Base-by-base conservation (phyloP, 2,888 invertebrate genomes). In the Patella pellucida region DNA sequence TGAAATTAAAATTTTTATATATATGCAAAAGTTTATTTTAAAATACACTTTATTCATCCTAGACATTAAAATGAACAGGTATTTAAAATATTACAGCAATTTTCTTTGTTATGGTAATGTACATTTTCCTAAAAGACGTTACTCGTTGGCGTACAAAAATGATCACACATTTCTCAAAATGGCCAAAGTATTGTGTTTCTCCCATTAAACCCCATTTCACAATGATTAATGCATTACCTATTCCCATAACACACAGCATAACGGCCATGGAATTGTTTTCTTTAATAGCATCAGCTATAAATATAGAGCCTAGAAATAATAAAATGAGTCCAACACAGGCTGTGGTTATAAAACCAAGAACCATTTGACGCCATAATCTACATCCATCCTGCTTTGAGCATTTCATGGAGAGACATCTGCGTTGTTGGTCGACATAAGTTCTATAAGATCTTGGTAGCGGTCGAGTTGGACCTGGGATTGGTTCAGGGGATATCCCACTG, bases 201-300 rank as follows among this genome's bases (percentile, higher is more conserved):
- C 41, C 41, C 41, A 41, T 41, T 41, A 41, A 41, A 41, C 31
- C 31, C 31, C 31, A 31, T 31, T 31, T 4, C 4, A 3, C 41
- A 41, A 41, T 7, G 7, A 41, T 41, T 7, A 9, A 41, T 41
- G 7, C 41, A 85, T 81, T 81, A 88, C 88, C 88, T 76, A 88
- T 85, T 71, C 88, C 88, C 83, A 88, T 82, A 14, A 88, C 85
- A 84, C 88, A 88, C n/a, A 88, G 77, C 87, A 88, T 87, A 14
- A 88, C 85, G n/a, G 85, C 85, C 67, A 87, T 85, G 11, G 87
- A 85, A 75, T 86, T 84, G 51, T 85, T 80, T 69, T 84, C 83
- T 52, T 79, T 77, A 1, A 88, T 80, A 27, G 88, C 86, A 56
- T 86, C 83, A 16, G 84, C 82, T 52, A 88, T 87, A 74, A 87